phyloP scores from a whole-genome alignment of 1,140 invertebrate genomes.

The Oreohelix idahoensis region DNA sequence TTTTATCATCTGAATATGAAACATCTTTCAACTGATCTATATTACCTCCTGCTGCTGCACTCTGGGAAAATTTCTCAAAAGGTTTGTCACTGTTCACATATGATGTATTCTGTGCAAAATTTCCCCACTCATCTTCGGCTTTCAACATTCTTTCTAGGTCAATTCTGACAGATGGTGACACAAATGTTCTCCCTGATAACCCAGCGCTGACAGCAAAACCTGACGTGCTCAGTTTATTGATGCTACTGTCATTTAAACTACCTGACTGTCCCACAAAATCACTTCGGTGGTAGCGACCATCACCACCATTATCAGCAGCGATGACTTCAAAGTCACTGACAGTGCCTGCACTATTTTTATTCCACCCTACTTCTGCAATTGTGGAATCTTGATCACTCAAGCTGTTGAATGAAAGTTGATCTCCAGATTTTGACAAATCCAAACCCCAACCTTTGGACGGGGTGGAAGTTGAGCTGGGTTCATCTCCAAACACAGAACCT shows the following conservation, averaged over 20 bases:
- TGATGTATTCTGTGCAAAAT: conserved; percentile 43
- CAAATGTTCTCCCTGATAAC: background rate
- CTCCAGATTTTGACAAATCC: background rate
- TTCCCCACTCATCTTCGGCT: conserved; percentile 46
- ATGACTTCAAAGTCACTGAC: background rate
- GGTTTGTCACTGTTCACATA: background rate
- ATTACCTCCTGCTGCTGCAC: conserved; percentile 39
- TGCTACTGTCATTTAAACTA: background rate
- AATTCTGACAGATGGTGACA: background rate
- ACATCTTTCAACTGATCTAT: conserved; percentile 50
- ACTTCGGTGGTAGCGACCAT: no score
- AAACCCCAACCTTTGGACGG: background rate
- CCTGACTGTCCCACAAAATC: background rate
- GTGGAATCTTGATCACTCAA: background rate
- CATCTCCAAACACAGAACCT: conserved; percentile 15
- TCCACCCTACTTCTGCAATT: background rate
- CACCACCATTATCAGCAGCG: background rate
- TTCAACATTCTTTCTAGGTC: conserved; percentile 12
- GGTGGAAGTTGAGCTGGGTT: background rate
- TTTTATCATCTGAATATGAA: no score
- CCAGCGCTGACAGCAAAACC: background rate
- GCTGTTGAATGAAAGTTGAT: background rate
- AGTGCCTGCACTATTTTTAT: background rate
- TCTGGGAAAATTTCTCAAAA: conserved; percentile 13
- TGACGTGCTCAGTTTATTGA: background rate